Conservation (phyloP, 2,888 invertebrate genomes). For the Sympetrum striolatum region DNA sequence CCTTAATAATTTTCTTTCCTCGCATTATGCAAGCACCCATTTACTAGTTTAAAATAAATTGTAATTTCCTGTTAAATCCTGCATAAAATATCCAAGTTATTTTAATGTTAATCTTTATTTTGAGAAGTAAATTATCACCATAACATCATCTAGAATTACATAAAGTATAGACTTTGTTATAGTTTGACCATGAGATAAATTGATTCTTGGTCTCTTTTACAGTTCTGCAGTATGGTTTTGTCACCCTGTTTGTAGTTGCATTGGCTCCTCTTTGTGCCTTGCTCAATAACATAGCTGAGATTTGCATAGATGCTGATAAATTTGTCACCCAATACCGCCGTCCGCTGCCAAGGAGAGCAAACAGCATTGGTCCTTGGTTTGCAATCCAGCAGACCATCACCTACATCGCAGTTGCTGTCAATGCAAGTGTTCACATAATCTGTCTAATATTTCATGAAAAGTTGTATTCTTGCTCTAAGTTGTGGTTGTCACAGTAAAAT, state of each 20-base stretch:
- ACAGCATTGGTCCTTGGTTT: conserved; percentile 93
- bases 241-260: conserved; percentile 95
- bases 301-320: conserved; percentile 93
- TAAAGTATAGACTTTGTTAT: too few species aligned
- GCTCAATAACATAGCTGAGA: conserved; percentile 94
- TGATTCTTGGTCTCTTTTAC: conserved; percentile 50
- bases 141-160: too few species aligned
- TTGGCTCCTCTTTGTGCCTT: conserved; percentile 96
- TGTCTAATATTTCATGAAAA: background rate
- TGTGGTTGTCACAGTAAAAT: too few species aligned
- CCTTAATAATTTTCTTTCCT: too few species aligned
- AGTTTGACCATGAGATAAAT: too few species aligned
- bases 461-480: too few species aligned
- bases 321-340: conserved; percentile 93
- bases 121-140: background rate
- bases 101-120: conserved; percentile 15
- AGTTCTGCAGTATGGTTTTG: conserved; percentile 98
- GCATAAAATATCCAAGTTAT: too few species aligned
- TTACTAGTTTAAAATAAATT: too few species aligned
- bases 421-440: conserved; percentile 64
- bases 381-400: conserved; percentile 91
- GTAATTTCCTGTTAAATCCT: too few species aligned
- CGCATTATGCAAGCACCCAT: too few species aligned
- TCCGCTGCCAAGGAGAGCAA: conserved; percentile 87
- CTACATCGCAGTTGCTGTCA: conserved; percentile 85